phyloP scores from a whole-genome alignment of 2,888 invertebrate genomes.

The Rhingia rostrata region DNA sequence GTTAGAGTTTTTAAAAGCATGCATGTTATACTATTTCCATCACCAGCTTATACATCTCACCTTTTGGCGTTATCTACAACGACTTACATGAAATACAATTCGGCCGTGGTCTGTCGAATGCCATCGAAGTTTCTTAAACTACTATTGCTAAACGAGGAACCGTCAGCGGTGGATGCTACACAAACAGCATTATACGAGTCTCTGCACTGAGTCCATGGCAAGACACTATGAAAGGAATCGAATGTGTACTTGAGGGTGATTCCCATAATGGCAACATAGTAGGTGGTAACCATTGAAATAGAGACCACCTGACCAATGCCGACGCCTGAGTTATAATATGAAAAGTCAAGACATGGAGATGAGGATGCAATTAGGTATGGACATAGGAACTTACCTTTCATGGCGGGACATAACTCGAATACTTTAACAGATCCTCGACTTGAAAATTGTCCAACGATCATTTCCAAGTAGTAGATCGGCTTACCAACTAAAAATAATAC shows the following conservation, averaged over 20 bases:
- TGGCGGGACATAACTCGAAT: slow-evolving; percentile 87
- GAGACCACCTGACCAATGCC: slow-evolving; percentile 85
- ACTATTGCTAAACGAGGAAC: slow-evolving; percentile 53
- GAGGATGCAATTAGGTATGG: not conserved
- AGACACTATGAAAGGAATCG: slow-evolving; percentile 85
- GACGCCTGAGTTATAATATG: slow-evolving; percentile 82
- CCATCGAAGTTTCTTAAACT: slow-evolving; percentile 51
- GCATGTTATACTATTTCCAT: slow-evolving; percentile 11
- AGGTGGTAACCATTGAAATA: slow-evolving; percentile 85
- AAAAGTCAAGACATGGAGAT: not conserved
- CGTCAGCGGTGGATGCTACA: slow-evolving; percentile 80
- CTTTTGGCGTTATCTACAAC: not conserved
- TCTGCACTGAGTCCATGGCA: slow-evolving; percentile 87
- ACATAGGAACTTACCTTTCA: slow-evolving; percentile 85
- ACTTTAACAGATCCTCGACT: slow-evolving; percentile 88
- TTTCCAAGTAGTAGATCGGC: slow-evolving; percentile 89
- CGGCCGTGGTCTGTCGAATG: slow-evolving; percentile 80
- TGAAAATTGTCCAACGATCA: slow-evolving; percentile 89
- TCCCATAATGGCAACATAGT: slow-evolving; percentile 88
- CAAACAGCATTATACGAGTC: slow-evolving; percentile 84
- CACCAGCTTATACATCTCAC: slow-evolving; percentile 6
- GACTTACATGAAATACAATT: slow-evolving; percentile 83
- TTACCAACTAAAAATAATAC: slow-evolving; percentile 87
- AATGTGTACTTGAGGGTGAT: slow-evolving; percentile 86
- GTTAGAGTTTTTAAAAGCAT: not conserved